phyloP scores from a whole-genome alignment of 2,113 vertebrate species.

The Anseranas semipalmata region DNA sequence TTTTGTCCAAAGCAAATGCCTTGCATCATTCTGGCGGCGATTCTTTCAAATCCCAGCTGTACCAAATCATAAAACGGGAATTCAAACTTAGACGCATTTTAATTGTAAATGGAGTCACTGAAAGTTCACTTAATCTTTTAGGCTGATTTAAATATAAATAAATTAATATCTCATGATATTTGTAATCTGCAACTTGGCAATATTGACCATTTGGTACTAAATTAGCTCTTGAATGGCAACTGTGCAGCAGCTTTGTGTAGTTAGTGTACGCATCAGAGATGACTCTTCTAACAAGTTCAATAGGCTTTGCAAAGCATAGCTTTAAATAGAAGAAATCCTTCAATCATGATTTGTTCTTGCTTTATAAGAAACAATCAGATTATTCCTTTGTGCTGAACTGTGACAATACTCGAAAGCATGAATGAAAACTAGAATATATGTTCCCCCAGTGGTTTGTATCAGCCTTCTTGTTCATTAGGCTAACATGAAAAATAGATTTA shows the following conservation, averaged over 20 bases:
- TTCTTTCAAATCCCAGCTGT: slow-evolving; percentile 41
- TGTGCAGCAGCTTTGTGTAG: slow-evolving; percentile 31
- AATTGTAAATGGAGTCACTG: background rate
- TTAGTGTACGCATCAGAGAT: background rate
- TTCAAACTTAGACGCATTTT: background rate
- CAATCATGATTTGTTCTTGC: slow-evolving; percentile 34
- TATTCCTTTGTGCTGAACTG: slow-evolving; percentile 8
- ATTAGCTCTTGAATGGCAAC: slow-evolving; percentile 47
- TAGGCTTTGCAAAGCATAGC: slow-evolving; percentile 31
- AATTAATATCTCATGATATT: slow-evolving; percentile 65
- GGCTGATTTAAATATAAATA: slow-evolving; percentile 61
- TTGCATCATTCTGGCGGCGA: background rate
- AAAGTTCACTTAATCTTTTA: slow-evolving; percentile 33
- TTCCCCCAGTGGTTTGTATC: slow-evolving; percentile 62
- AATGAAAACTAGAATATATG: slow-evolving; percentile 63
- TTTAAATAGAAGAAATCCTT: slow-evolving; percentile 53
- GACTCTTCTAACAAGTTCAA: slow-evolving; percentile 28
- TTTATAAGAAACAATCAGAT: slow-evolving; percentile 53
- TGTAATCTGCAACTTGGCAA: slow-evolving; percentile 53
- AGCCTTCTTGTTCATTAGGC: slow-evolving; percentile 34
- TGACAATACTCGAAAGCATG: slow-evolving; percentile 49
- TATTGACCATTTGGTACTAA: slow-evolving; percentile 43
- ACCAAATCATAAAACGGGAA: background rate
- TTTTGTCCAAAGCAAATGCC: background rate
- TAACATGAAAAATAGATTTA: slow-evolving; percentile 45